These are phyloP conservation scores for Manacus vitellinus DNA, from an alignment of 2,113 vertebrate genomes.

Conservation along the genomic window DNA sequence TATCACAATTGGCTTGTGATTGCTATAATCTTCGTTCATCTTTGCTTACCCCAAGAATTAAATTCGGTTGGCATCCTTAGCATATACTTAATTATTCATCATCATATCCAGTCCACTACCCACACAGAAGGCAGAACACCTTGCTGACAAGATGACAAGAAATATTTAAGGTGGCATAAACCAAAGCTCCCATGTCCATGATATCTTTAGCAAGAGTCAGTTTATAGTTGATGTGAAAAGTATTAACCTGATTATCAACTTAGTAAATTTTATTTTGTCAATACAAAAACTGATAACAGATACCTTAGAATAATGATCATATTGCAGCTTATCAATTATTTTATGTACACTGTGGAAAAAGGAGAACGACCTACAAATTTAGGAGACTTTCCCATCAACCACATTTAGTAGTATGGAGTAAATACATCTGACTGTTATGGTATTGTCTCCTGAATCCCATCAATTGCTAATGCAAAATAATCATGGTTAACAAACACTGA, in stretches of 20 bases:
- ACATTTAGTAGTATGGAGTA: background rate
- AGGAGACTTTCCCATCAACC: background rate
- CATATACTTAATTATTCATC: background rate
- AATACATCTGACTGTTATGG: background rate
- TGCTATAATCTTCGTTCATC: background rate
- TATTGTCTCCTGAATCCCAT: background rate
- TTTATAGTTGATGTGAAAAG: background rate
- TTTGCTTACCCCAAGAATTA: background rate
- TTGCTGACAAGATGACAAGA: background rate
- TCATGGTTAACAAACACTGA: background rate
- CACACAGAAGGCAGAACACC: background rate
- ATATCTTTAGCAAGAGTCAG: background rate
- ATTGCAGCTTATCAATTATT: background rate
- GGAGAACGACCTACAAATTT: background rate
- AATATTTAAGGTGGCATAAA: background rate
- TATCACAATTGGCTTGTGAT: background rate
- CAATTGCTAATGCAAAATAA: background rate
- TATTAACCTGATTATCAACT: background rate
- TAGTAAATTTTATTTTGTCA: background rate
- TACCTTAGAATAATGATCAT: background rate
- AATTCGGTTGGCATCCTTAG: background rate
- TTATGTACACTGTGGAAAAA: background rate
- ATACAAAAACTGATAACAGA: background rate
- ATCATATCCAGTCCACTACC: background rate
- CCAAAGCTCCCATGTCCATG: background rate